phyloP scores from a whole-genome alignment of 2,113 vertebrate genomes.

The Corvus moneduloides region DNA sequence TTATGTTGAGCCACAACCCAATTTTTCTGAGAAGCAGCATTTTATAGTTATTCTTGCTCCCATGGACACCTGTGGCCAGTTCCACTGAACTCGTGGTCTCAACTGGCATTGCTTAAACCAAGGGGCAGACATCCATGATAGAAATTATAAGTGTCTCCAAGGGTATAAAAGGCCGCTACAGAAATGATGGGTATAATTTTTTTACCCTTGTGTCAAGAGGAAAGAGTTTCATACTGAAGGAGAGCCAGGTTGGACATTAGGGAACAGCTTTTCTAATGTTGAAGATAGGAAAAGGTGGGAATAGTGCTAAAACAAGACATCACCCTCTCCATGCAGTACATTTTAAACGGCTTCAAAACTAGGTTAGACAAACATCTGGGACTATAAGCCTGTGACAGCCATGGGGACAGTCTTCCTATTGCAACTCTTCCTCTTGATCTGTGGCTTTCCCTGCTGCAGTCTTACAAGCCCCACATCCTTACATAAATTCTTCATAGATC shows the following conservation, averaged over 20 bases:
- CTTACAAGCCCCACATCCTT: neutral
- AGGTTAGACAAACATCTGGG: neutral
- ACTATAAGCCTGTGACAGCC: neutral
- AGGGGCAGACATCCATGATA: neutral
- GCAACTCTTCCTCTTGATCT: neutral
- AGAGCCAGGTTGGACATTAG: neutral
- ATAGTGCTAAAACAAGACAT: neutral
- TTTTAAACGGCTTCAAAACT: neutral
- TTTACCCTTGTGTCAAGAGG: neutral
- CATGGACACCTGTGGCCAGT: neutral
- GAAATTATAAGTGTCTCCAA: neutral
- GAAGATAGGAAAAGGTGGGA: neutral
- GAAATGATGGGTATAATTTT: neutral
- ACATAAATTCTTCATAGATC: neutral
- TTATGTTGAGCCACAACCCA: rapidly evolving
- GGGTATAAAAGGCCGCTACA: neutral
- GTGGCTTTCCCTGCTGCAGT: neutral
- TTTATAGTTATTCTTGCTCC: neutral
- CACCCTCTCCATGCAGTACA: neutral
- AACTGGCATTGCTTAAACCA: neutral
- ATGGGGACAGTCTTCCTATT: neutral
- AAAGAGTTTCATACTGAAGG: neutral
- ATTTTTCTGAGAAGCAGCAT: neutral
- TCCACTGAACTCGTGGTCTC: neutral
- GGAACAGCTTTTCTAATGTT: neutral